Evolutionary conservation across 2,113 vertebrate genomes (phyloP).

Genomic region (Miniopterus natalensis): DNA sequence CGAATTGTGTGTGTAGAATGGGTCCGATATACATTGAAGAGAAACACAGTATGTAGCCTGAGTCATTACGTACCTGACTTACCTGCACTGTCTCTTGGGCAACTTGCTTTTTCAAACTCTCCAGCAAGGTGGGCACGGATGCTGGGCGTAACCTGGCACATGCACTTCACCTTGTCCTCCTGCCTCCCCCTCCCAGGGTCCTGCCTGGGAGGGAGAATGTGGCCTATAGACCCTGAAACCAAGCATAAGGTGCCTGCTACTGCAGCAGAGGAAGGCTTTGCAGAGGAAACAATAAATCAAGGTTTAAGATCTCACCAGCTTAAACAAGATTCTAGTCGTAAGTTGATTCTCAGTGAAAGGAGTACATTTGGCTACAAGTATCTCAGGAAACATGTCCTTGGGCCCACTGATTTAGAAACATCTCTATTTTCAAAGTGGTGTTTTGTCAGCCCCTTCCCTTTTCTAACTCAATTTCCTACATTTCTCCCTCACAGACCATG

Average conservation of each 20-base stretch:
- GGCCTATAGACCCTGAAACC: background rate
- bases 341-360: background rate
- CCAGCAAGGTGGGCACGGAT: background rate
- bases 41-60: background rate
- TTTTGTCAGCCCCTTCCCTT: conserved; percentile 60
- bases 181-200: background rate
- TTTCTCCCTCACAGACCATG: background rate
- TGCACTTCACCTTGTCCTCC: no score
- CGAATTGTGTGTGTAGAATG: background rate
- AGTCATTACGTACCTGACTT: background rate
- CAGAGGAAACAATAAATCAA: conserved; percentile 40
- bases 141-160: no score
- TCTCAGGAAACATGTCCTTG: conserved; percentile 36
- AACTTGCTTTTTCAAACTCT: background rate
- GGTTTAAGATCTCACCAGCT: conserved; percentile 1
- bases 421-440: conserved; percentile 66
- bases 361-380: background rate
- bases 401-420: background rate
- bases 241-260: background rate
- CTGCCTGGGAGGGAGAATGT: background rate
- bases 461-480: conserved; percentile 72
- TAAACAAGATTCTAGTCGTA: background rate
- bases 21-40: background rate
- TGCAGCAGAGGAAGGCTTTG: background rate
- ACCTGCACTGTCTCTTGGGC: background rate